These are phyloP conservation scores for Endomychus coccineus DNA, from an alignment of 2,888 invertebrate genomes.

Conservation along the genomic window DNA sequence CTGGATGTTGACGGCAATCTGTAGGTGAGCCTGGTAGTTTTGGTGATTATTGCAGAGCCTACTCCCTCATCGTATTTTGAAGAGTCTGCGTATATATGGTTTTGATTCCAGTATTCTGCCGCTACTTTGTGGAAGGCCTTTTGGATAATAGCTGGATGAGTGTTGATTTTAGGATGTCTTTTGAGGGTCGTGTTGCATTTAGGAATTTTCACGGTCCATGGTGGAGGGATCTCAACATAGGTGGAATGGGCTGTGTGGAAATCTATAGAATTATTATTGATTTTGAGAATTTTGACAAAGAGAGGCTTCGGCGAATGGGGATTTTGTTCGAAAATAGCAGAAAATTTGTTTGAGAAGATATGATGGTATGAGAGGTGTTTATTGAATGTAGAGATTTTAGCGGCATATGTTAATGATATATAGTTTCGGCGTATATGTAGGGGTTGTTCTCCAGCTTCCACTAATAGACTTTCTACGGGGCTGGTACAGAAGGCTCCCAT, in stretches of 20 bases:
- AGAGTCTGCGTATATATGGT: slow-evolving; percentile 5
- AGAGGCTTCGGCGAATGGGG: background rate
- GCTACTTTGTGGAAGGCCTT: slow-evolving; percentile 1
- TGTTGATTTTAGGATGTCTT: background rate
- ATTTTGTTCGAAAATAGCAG: background rate
- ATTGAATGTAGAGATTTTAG: slow-evolving; percentile 1
- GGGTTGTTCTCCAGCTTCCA: slow-evolving; percentile 3
- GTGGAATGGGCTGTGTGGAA: background rate
- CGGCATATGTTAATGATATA: slow-evolving; percentile 2
- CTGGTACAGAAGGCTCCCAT: slow-evolving; percentile 14
- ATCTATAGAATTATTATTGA: slow-evolving; percentile 1
- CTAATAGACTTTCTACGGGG: slow-evolving; percentile 3
- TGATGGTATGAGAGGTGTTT: slow-evolving; percentile 3
- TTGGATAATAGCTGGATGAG: background rate
- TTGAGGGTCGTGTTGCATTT: slow-evolving; percentile 2
- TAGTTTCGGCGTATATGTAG: slow-evolving; percentile 1
- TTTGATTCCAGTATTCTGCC: background rate
- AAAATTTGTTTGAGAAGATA: slow-evolving; percentile 1
- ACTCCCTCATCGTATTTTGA: slow-evolving; percentile 5
- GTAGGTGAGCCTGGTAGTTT: too few relatives aligned
- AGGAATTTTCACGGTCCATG: slow-evolving; percentile 1
- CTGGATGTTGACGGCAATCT: too few relatives aligned
- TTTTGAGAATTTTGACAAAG: slow-evolving; percentile 2
- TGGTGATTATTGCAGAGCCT: slow-evolving; percentile 1
- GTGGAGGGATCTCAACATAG: background rate